Conservation (phyloP, 1,140 invertebrate species). For the Pseudomyrmex sp. region DNA sequence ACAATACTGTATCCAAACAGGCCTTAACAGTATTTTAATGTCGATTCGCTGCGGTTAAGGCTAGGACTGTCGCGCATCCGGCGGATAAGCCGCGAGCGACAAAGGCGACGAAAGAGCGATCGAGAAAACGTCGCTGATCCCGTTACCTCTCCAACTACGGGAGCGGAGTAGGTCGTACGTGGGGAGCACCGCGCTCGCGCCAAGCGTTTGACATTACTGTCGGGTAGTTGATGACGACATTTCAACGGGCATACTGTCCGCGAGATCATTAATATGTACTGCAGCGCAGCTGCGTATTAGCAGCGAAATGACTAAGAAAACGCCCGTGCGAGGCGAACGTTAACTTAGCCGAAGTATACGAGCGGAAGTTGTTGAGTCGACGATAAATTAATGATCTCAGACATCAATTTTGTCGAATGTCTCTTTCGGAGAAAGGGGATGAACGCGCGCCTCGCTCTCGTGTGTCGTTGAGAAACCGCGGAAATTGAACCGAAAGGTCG, state of each 20-base stretch:
- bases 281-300: background rate
- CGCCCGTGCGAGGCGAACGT: constrained; percentile 26
- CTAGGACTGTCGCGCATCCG: too few species aligned
- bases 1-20: background rate
- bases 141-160: constrained; percentile 38
- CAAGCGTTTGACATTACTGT: constrained; percentile 49
- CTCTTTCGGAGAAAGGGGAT: constrained; percentile 11
- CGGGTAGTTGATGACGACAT: constrained; percentile 65
- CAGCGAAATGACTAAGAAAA: constrained; percentile 58
- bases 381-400: constrained; percentile 39
- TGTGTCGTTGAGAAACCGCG: constrained; percentile 67
- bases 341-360: constrained; percentile 44
- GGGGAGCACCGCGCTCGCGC: background rate
- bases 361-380: constrained; percentile 58
- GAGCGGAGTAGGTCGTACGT: constrained; percentile 44
- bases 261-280: constrained; percentile 71
- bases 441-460: constrained; percentile 25
- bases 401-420: constrained; percentile 26
- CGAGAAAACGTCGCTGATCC: constrained; percentile 56
- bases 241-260: constrained; percentile 54
- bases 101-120: constrained; percentile 28
- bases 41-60: constrained; percentile 1
- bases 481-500: constrained; percentile 72
- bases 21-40: background rate
- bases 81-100: background rate